phyloP scores from a whole-genome alignment of 1,140 invertebrate genomes.

The Homarus americanus region DNA sequence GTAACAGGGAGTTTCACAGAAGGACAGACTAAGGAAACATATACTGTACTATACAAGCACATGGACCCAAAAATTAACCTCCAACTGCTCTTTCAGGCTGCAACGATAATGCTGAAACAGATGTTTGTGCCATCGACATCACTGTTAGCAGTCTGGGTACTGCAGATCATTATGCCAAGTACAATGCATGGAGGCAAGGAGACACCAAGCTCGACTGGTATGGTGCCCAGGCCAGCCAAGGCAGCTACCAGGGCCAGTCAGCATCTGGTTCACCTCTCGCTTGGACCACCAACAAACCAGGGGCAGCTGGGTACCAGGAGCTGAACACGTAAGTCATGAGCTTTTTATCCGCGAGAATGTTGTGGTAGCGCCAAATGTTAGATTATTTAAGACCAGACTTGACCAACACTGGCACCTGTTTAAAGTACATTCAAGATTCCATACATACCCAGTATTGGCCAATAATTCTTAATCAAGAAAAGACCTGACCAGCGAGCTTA shows the following conservation, averaged over 20 bases:
- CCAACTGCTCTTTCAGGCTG: constrained; percentile 80
- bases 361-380: too few relatives aligned
- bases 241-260: constrained; percentile 76
- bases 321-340: constrained; percentile 75
- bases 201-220: constrained; percentile 79
- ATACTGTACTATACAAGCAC: too few relatives aligned
- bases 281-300: constrained; percentile 78
- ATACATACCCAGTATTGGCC: too few relatives aligned
- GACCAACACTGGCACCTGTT: too few relatives aligned
- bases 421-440: too few relatives aligned
- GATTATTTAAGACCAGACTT: too few relatives aligned
- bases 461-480: too few relatives aligned
- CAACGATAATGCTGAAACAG: constrained; percentile 24
- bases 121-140: constrained; percentile 78
- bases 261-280: constrained; percentile 78
- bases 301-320: constrained; percentile 76
- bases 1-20: too few relatives aligned
- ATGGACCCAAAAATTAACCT: too few relatives aligned
- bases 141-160: constrained; percentile 71
- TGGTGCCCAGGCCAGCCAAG: constrained; percentile 78
- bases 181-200: constrained; percentile 77
- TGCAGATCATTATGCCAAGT: constrained; percentile 77
- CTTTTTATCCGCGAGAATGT: too few relatives aligned
- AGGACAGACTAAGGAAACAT: too few relatives aligned
- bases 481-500: too few relatives aligned